Percentiles rank a stretch among this genome's conserved stretches.
Evolutionary conservation across 2,888 invertebrate species (phyloP).

Genomic region (Tinea semifulvella): DNA sequence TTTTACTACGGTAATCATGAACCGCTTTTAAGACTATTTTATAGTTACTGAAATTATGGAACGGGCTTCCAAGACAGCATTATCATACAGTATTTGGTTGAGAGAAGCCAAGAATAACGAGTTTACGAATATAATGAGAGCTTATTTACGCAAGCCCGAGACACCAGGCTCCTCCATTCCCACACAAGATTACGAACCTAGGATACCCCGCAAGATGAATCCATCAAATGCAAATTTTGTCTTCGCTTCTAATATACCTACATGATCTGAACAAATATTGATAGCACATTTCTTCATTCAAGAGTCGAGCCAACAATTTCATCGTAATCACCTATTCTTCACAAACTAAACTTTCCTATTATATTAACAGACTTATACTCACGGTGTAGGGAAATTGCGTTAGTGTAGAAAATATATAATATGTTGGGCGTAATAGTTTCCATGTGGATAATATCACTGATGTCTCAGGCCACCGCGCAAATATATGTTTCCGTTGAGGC

Average conservation of each 20-base stretch:
- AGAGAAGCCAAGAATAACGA: background rate
- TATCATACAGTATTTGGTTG: background rate
- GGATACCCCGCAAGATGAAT: too few relatives aligned
- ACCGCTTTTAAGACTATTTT: background rate
- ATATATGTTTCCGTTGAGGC: too few relatives aligned
- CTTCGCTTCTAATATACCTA: too few relatives aligned
- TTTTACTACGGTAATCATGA: background rate
- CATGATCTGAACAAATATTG: too few relatives aligned
- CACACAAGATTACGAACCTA: too few relatives aligned
- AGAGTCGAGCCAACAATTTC: too few relatives aligned
- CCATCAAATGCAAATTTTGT: too few relatives aligned
- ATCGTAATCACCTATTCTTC: too few relatives aligned
- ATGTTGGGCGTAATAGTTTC: slow-evolving; percentile 7
- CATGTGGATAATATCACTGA: background rate
- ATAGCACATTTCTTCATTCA: too few relatives aligned
- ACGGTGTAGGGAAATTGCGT: slow-evolving; percentile 1
- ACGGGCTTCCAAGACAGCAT: background rate
- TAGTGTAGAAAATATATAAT: slow-evolving; percentile 5
- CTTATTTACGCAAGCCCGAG: background rate
- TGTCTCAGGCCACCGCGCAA: background rate
- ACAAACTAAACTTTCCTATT: slow-evolving; percentile 6
- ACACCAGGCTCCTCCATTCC: too few relatives aligned
- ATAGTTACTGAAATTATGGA: background rate
- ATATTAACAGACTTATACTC: background rate
- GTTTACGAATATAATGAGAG: background rate